phyloP scores from a whole-genome alignment of 2,797 vertebrate genomes.

The Phyllotis vaccarum region DNA sequence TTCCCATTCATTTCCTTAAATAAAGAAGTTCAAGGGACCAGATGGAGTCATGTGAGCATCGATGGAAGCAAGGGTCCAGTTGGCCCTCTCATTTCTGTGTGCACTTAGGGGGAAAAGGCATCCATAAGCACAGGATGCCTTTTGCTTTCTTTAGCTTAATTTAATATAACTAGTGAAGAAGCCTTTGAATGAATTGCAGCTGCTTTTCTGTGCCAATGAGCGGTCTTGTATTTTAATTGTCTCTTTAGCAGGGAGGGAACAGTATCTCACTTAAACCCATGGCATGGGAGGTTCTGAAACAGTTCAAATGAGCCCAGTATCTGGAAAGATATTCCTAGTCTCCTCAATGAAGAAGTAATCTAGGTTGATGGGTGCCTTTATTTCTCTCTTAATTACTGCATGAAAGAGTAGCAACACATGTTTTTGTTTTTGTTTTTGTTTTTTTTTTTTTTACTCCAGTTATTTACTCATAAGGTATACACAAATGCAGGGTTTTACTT shows the following conservation, averaged over 20 bases:
- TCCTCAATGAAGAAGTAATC: constrained; percentile 82
- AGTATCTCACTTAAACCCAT: constrained; percentile 51
- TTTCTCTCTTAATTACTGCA: constrained; percentile 73
- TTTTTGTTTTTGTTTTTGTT: no score
- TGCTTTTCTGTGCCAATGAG: neutral
- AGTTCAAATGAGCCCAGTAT: constrained; percentile 79
- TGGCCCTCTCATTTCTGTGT: neutral
- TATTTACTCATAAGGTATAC: constrained; percentile 72
- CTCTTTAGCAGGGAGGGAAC: constrained; percentile 45
- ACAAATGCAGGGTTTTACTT: constrained; percentile 61
- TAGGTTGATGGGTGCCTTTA: constrained; percentile 79
- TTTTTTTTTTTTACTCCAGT: constrained; percentile 74
- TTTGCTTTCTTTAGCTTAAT: constrained; percentile 37
- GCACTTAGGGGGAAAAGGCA: neutral
- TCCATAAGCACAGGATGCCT: neutral
- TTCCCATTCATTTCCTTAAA: neutral
- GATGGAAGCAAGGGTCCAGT: neutral
- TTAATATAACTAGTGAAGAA: constrained; percentile 45
- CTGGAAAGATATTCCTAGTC: constrained; percentile 70
- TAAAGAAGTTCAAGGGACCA: neutral
- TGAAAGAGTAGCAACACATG: constrained; percentile 70
- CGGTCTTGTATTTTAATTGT: constrained; percentile 3
- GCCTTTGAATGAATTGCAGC: neutral
- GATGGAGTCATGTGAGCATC: neutral
- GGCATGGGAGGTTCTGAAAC: constrained; percentile 56